These are phyloP conservation scores for Junonia oenone DNA, from an alignment of 2,888 invertebrate genomes.

Conservation along the genomic window DNA sequence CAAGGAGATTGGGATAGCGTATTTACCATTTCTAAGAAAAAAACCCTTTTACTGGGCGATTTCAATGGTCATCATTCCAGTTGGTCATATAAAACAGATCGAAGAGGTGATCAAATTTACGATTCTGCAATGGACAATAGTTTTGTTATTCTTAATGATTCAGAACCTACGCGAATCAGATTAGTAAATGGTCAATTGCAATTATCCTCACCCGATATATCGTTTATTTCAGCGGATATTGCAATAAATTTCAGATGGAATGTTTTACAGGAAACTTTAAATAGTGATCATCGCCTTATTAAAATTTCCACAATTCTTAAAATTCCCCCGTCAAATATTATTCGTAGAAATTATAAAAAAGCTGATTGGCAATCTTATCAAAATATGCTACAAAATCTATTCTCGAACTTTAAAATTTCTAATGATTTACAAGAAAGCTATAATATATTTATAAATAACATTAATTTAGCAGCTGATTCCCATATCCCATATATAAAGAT, in stretches of 20 bases:
- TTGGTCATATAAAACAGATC: slow-evolving; percentile 31
- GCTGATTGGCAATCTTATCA: not conserved
- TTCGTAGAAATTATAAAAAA: not conserved
- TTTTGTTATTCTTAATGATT: slow-evolving; percentile 5
- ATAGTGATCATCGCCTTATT: slow-evolving; percentile 19
- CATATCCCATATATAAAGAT: not conserved
- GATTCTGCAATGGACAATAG: slow-evolving; percentile 21
- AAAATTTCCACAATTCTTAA: slow-evolving; percentile 11
- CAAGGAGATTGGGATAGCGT: slow-evolving; percentile 29
- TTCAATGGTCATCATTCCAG: slow-evolving; percentile 31
- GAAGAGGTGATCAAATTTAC: slow-evolving; percentile 26
- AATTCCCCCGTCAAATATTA: not conserved
- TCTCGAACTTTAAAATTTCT: not conserved
- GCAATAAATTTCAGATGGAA: slow-evolving; percentile 1
- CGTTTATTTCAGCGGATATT: slow-evolving; percentile 11
- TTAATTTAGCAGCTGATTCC: not conserved
- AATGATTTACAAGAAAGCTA: not conserved
- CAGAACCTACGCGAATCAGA: slow-evolving; percentile 17
- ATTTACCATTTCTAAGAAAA: slow-evolving; percentile 12
- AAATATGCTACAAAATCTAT: not conserved
- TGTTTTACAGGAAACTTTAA: slow-evolving; percentile 12
- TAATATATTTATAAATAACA: not conserved
- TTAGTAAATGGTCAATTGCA: slow-evolving; percentile 21
- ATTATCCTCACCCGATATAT: slow-evolving; percentile 26
- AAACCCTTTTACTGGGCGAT: slow-evolving; percentile 29